These are phyloP conservation scores for Colaptes auratus DNA, from an alignment of 2,113 vertebrate species.

Conservation along the genomic window DNA sequence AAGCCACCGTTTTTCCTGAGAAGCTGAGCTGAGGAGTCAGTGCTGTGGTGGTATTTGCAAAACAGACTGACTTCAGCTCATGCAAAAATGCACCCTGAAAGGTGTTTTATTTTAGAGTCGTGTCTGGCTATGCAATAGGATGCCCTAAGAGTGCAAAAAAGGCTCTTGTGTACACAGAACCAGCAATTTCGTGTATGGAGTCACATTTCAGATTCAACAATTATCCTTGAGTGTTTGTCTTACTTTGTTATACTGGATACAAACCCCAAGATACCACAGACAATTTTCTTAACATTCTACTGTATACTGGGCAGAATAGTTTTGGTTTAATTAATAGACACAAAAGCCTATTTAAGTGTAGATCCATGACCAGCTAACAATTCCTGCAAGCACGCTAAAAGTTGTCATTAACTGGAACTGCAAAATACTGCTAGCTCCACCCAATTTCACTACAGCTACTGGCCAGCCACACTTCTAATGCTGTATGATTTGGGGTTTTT, in stretches of 20 bases:
- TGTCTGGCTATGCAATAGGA: neutral
- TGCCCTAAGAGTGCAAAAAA: neutral
- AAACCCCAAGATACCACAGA: neutral
- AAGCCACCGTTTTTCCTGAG: neutral
- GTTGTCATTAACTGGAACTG: neutral
- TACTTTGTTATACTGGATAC: neutral
- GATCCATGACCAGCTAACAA: neutral
- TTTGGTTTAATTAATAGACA: neutral
- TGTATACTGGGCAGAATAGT: neutral
- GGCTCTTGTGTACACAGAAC: neutral
- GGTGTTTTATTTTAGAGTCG: neutral
- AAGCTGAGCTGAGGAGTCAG: neutral
- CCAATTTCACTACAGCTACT: neutral
- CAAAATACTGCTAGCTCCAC: neutral
- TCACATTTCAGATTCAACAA: neutral
- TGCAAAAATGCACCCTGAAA: neutral
- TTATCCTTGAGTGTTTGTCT: neutral
- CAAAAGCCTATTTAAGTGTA: neutral
- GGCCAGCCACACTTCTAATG: neutral
- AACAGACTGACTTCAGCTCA: neutral
- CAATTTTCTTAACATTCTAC: neutral
- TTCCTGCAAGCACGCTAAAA: neutral
- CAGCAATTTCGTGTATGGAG: neutral
- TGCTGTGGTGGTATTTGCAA: neutral
- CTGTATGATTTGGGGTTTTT: neutral